Percentiles rank a stretch among this genome's conserved stretches.
These are phyloP conservation scores for Tarsius wallacei DNA, from an alignment of 2,797 vertebrate genomes.

Conservation along the genomic window DNA sequence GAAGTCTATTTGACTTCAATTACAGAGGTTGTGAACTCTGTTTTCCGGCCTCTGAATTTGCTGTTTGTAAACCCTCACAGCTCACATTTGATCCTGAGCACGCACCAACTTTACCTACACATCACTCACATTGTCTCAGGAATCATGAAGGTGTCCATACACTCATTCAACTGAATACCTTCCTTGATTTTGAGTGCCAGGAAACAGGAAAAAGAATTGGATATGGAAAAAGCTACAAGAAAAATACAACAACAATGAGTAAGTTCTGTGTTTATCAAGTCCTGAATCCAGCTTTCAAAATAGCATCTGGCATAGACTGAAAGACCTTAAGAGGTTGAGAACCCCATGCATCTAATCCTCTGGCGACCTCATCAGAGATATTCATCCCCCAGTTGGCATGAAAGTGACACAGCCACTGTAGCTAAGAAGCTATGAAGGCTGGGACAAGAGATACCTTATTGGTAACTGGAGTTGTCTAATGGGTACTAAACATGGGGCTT, in stretches of 20 bases:
- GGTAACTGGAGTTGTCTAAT: background rate
- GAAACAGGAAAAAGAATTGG: background rate
- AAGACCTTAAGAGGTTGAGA: background rate
- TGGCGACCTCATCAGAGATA: background rate
- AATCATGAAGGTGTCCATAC: background rate
- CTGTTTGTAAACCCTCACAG: background rate
- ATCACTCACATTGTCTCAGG: background rate
- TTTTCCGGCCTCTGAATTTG: background rate
- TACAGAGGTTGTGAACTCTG: background rate
- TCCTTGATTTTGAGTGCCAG: background rate
- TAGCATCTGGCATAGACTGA: background rate
- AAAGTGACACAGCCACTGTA: background rate
- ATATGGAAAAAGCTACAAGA: background rate
- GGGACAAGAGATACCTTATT: background rate
- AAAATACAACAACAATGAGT: background rate
- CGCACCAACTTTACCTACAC: background rate
- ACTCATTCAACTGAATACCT: background rate
- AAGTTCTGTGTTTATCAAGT: background rate
- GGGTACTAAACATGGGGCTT: background rate
- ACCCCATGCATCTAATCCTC: fast-evolving
- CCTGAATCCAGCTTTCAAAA: background rate
- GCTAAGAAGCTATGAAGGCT: background rate
- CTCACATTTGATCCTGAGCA: background rate
- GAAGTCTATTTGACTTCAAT: background rate
- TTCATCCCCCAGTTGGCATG: background rate